Evolutionary conservation across 2,797 vertebrate species (phyloP), one percentile per base, ranked within the genome.

Genomic region (Halcyon smyrnensis): DNA sequence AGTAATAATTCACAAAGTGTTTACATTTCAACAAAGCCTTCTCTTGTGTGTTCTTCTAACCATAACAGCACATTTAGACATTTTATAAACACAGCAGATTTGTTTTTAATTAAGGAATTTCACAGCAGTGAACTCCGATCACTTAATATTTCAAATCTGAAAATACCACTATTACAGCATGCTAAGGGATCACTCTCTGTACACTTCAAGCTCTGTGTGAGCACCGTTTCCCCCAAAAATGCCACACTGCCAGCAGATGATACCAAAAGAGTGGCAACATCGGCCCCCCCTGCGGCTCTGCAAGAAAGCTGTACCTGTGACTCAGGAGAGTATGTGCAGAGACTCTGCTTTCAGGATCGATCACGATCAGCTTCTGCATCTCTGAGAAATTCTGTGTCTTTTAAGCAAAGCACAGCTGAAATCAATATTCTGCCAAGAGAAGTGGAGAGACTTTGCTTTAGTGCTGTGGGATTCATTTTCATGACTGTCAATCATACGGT

Each of bases 61-160:
- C 93, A 84, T 94, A 97, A 95, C 87, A 57, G 65, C 84, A 89
- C 81, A 7, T 95, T 91, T 75, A 90, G 86, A 96, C 86, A 69
- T 91, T 96, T 88, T 87, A 96, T 95, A 96, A 97, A 96, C 95
- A 96, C 51, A 90, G 78, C 48, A 70, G 68, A 91, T 96, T 95
- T 96, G 90, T 65, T 95, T 97, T 97, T 93, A 83, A 97, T 97
- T 94, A 97, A 93, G 69, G 92, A 97, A 96, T 94, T 97, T 96
- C 53, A 69, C 88, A 90, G 81, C 86, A 85, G 48, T 54, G 83
- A 92, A 96, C 90, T 91, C 84, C 70, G 84, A 94, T 97, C 89
- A 75, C 79, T 91, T 90, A 94, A 74, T 96, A 91, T 82, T 89
- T 90, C 69, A 91, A 84, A 91, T 70, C 45, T 45, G 50, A 77